Evolutionary conservation across 2,888 invertebrate genomes (phyloP).

Genomic region (Nephrotoma guestfalica): DNA sequence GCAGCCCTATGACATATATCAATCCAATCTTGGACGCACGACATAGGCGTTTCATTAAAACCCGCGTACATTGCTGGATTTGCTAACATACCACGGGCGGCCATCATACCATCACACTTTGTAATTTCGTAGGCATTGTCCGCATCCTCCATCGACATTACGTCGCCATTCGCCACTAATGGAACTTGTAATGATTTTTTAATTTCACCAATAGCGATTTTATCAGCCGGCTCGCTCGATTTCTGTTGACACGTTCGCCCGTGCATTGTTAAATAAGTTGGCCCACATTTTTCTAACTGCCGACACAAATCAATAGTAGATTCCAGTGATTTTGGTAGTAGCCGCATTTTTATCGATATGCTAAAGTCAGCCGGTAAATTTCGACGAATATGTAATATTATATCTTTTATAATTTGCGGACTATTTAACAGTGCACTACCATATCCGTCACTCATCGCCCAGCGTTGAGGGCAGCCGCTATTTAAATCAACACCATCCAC

Average conservation of each 20-base stretch:
- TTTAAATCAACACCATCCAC: constrained; percentile 90
- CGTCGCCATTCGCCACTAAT: constrained; percentile 85
- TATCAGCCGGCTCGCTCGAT: constrained; percentile 55
- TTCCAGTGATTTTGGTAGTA: constrained; percentile 28
- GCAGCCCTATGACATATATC: constrained; percentile 45
- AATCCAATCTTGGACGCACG: constrained; percentile 73
- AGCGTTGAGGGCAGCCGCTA: constrained; percentile 94
- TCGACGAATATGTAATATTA: constrained; percentile 62
- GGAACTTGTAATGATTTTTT: constrained; percentile 62
- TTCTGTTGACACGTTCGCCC: constrained; percentile 78
- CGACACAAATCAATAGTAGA: constrained; percentile 67
- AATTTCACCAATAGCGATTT: constrained; percentile 53
- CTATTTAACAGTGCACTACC: constrained; percentile 71
- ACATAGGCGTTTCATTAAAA: constrained; percentile 46
- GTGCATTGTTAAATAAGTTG: constrained; percentile 79
- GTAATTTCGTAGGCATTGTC: constrained; percentile 47
- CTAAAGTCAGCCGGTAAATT: constrained; percentile 57
- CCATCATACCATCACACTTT: constrained; percentile 76
- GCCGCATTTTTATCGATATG: constrained; percentile 83
- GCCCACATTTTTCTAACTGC: constrained; percentile 71
- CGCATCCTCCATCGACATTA: constrained; percentile 60
- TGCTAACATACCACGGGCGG: constrained; percentile 73
- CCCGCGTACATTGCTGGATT: constrained; percentile 88
- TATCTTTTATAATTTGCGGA: constrained; percentile 69
- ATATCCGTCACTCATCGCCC: constrained; percentile 85